Base-by-base conservation (phyloP, 2,113 vertebrate species). In the Chrysochloris asiatica region DNA sequence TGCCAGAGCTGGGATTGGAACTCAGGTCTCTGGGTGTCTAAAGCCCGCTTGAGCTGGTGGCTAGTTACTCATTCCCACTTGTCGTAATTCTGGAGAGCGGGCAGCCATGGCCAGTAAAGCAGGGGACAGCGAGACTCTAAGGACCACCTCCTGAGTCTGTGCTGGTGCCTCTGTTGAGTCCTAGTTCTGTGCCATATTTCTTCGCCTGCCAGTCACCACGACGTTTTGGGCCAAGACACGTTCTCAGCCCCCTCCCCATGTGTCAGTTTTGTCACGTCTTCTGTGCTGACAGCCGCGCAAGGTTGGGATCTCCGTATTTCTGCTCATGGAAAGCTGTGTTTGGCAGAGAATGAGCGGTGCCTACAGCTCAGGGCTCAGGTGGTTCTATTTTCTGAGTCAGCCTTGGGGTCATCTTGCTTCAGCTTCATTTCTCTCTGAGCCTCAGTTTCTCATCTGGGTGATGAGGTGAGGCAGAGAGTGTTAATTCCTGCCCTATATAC, bases 341-440 rank as follows among this genome's bases (percentile, higher is more conserved):
- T 52, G 75, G 63, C 50, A 36, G 78, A 79, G 14, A 9, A 24
- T 19, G 9, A 0, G 2, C 22, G 0, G 1, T 1, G 21, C 16
- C 78, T 43, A 61, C 26, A 14, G 59, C 36, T n/a, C 2, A 8
- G 50, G 54, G 17, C 28, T 30, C 0, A 0, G 50, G 83, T 14
- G 1, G 65, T 14, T 50, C 30, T 6, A 76, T 38, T n/a, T 17
- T 22, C 47, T 12, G 24, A 48, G 19, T n/a, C 7, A 26, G 84
- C 38, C 6, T 45, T 19, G 0, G 13, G n/a, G 28, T 41, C 45
- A 6, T 75, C 1, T 54, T 0, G 28, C 0, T 0, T 26, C 9
- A 11, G 4, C 45, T 13, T 33, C 16, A 26, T 28, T 13, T 28
- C 69, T 65, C 83, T 45, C 81, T 0, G 52, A 83, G 48, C 63